Evolutionary conservation across 2,888 invertebrate species (phyloP).

Genomic region (Catocala fraxini): DNA sequence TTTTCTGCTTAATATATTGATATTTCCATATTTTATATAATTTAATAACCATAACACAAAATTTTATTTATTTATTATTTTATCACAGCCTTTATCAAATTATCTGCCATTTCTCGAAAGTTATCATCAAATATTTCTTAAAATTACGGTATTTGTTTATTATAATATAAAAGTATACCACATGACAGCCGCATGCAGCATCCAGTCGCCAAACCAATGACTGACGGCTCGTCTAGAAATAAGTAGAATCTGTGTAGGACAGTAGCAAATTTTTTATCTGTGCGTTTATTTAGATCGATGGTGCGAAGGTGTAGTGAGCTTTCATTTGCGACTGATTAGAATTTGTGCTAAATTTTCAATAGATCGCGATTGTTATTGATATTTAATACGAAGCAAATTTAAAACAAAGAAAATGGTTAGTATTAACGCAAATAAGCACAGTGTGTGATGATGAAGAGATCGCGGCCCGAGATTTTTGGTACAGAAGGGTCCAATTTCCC

Average conservation of each 20-base stretch:
- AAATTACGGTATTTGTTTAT: too few relatives aligned
- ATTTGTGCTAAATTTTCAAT: slow-evolving; percentile 37
- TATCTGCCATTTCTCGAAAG: too few relatives aligned
- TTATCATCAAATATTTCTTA: too few relatives aligned
- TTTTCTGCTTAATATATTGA: too few relatives aligned
- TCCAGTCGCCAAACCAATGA: too few relatives aligned
- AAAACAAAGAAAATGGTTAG: slow-evolving; percentile 49
- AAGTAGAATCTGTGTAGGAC: background rate
- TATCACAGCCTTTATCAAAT: too few relatives aligned
- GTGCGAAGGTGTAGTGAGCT: slow-evolving; percentile 54
- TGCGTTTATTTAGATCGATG: slow-evolving; percentile 65
- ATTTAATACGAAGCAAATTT: slow-evolving; percentile 22
- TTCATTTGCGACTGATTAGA: slow-evolving; percentile 54
- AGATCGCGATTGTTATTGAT: slow-evolving; percentile 19
- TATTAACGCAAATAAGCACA: slow-evolving; percentile 17
- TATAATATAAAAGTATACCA: too few relatives aligned
- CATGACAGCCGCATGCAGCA: too few relatives aligned
- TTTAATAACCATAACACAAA: too few relatives aligned
- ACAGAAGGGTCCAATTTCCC: slow-evolving; percentile 12
- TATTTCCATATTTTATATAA: too few relatives aligned
- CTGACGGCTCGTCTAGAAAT: slow-evolving; percentile 2
- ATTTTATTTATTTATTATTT: too few relatives aligned
- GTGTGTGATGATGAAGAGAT: slow-evolving; percentile 7
- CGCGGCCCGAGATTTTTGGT: slow-evolving; percentile 12
- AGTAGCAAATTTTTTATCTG: slow-evolving; percentile 33